These are phyloP conservation scores for Orientallactaga bullata DNA, from an alignment of 2,113 vertebrate genomes.

Conservation along the genomic window DNA sequence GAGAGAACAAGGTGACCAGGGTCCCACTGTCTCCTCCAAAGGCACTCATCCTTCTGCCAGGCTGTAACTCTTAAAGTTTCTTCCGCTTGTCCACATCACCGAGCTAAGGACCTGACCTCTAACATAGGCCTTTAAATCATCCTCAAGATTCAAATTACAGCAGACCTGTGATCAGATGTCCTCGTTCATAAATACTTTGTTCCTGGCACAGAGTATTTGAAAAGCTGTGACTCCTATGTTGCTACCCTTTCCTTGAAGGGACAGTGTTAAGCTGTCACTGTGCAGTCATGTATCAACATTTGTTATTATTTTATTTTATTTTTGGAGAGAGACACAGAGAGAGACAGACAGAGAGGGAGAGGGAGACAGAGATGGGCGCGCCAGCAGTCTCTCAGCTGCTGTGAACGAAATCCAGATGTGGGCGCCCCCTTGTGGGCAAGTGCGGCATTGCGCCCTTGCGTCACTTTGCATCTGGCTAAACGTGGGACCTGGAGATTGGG, in stretches of 20 bases:
- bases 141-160: no score
- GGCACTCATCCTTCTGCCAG: neutral
- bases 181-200: neutral
- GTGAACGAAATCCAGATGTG: no score
- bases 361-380: no score
- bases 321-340: no score
- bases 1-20: neutral
- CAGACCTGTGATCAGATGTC: neutral
- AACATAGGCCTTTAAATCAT: neutral
- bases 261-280: no score
- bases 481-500: no score
- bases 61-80: neutral
- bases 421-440: no score
- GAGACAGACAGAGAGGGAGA: no score
- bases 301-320: no score
- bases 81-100: neutral
- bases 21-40: neutral
- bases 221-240: neutral
- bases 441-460: no score
- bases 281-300: neutral
- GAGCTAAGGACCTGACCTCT: neutral
- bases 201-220: neutral
- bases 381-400: no score
- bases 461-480: no score
- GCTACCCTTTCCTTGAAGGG: slow-evolving; percentile 13